Conservation (phyloP, 2,113 vertebrate species). For the Baryphthengus martii region DNA sequence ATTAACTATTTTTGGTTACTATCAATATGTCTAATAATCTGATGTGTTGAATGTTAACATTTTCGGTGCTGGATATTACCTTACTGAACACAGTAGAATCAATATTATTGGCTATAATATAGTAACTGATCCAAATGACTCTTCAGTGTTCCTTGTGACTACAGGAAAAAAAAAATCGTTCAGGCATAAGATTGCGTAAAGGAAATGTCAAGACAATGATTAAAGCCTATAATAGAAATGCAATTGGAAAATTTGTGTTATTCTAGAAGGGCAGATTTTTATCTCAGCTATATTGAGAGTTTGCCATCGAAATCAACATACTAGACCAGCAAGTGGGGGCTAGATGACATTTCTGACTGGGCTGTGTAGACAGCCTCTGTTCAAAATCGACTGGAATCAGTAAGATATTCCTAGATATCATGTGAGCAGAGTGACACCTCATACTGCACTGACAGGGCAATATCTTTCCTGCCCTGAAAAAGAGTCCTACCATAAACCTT, state of each 20-base stretch:
- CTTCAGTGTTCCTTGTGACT: neutral
- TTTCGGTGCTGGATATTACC: neutral
- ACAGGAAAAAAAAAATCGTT: neutral
- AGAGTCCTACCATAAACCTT: neutral
- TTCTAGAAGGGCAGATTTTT: neutral
- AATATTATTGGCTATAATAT: neutral
- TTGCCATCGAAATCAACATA: neutral
- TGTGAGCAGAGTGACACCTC: rapidly evolving
- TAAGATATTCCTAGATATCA: rapidly evolving
- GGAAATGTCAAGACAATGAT: neutral
- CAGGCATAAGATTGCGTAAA: neutral
- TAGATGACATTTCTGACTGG: neutral
- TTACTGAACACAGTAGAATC: neutral
- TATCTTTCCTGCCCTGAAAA: neutral
- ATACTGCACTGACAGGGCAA: too few species aligned
- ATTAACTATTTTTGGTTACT: neutral
- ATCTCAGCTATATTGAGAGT: neutral
- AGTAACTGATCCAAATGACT: neutral
- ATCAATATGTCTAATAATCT: neutral
- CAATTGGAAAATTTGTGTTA: neutral
- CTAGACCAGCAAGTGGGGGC: neutral
- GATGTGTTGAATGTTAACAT: neutral
- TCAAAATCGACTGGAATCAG: neutral
- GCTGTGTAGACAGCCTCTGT: neutral
- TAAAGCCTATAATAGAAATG: neutral